Conservation (phyloP, 2,888 invertebrate genomes). For the Coremacera marginata region DNA sequence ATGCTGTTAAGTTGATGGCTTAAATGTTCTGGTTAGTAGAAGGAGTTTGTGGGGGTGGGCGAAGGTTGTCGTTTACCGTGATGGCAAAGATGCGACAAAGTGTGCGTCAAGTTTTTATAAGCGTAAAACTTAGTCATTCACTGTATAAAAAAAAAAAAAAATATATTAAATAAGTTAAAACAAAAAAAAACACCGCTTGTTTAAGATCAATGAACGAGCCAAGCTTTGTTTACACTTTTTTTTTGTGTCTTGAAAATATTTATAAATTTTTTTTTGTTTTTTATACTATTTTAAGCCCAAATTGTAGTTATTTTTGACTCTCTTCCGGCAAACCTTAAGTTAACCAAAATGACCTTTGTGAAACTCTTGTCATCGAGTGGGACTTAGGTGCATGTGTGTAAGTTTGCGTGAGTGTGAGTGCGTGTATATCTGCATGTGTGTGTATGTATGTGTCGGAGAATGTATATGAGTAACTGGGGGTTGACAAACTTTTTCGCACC, state of each 20-base stretch:
- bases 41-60: neutral
- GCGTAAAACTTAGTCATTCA: neutral
- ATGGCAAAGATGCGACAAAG: neutral
- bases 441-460: neutral
- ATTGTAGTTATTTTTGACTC: constrained; percentile 57
- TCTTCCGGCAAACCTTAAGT: constrained; percentile 48
- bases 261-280: constrained; percentile 9
- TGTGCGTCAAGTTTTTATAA: neutral
- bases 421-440: too few species aligned
- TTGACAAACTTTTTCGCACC: constrained; percentile 31
- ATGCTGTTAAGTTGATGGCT: neutral
- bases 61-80: neutral
- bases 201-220: constrained; percentile 36
- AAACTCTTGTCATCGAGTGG: neutral
- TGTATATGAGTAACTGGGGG: constrained; percentile 48
- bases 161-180: neutral
- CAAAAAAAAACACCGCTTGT: neutral
- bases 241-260: neutral
- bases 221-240: constrained; percentile 30
- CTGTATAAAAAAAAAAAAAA: neutral
- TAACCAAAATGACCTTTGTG: constrained; percentile 23
- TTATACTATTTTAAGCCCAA: constrained; percentile 47
- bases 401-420: neutral
- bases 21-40: neutral
- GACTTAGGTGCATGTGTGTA: neutral